Evolutionary conservation across 2,888 invertebrate genomes (phyloP), one percentile per base, ranked within the genome.

Genomic region (Chrysolina oricalcia): DNA sequence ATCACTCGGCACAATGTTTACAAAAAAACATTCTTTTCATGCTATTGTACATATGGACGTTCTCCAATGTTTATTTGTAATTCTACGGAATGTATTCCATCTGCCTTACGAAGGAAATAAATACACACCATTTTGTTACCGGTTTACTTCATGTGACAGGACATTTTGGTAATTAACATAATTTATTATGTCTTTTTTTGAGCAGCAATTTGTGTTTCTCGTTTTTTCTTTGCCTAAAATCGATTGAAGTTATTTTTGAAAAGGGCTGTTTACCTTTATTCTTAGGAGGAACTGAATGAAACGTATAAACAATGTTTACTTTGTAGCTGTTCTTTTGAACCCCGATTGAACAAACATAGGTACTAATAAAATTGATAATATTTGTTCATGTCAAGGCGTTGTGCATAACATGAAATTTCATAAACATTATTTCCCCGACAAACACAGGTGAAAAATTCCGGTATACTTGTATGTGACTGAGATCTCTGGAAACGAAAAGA

Each of bases 1-100:
- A 68, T 68, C 68, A 70, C 64, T 70, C 70, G 23, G 19, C 64
- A 48, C 35, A 48, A 50, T 70, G 70, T 70, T 70, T 70, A 70
- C 70, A 43, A 48, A n/a, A 48, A 63, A 59, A 21, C 27, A 53
- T 53, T 53, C 53, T 68, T 68, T 68, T 68, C 67, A 35, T 27
- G 27, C 50, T 23, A 50, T 67, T 68, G 53, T 68, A 27, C 70
- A 70, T 63, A 59, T 46, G 62, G 63, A 70, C 63, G 63, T 40
- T 70, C 48, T 27, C 21, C 35, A 48, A 63, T 70, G 70, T 70
- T 70, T 70, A 59, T 70, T 70, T 70, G 70, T 70, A 43, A 63
- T 63, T 43, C 64, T 27, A 17, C 48, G 13, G 63, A 64, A 64
- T 50, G 64, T 70, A 64, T 70, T 48, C 48, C 70, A 70, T 70